phyloP scores from a whole-genome alignment of 2,888 invertebrate genomes.

The Copidosoma aretas region DNA sequence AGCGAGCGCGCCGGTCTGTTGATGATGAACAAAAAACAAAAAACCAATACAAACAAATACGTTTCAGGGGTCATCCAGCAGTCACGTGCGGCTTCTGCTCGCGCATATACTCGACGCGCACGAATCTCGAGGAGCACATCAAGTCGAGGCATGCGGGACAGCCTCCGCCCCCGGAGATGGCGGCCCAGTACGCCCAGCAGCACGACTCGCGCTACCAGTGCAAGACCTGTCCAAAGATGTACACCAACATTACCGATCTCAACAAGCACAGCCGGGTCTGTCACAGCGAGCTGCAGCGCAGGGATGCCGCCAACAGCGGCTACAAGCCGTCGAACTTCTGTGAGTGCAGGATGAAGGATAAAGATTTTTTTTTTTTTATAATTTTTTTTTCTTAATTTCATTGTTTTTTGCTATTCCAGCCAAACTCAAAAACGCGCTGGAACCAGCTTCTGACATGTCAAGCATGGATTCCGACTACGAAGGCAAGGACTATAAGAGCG shows the following conservation, averaged over 20 bases:
- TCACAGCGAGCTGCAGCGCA: slow-evolving; percentile 43
- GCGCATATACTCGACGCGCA: slow-evolving; percentile 62
- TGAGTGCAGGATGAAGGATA: slow-evolving; percentile 2
- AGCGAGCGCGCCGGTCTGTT: not conserved
- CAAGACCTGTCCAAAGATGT: slow-evolving; percentile 58
- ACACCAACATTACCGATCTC: slow-evolving; percentile 55
- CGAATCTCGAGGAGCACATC: slow-evolving; percentile 62
- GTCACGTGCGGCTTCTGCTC: slow-evolving; percentile 62
- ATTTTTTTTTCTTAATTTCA: not conserved
- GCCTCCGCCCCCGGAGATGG: slow-evolving; percentile 52
- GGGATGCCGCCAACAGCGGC: slow-evolving; percentile 26
- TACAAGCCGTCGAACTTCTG: slow-evolving; percentile 17
- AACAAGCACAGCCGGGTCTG: slow-evolving; percentile 58
- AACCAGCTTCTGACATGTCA: slow-evolving; percentile 55
- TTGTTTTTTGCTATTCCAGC: slow-evolving; percentile 19
- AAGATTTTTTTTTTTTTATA: too few species aligned
- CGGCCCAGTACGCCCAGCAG: slow-evolving; percentile 43
- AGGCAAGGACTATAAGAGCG: slow-evolving; percentile 57
- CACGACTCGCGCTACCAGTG: slow-evolving; percentile 53
- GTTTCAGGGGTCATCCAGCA: slow-evolving; percentile 61
- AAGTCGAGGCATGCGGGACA: slow-evolving; percentile 60
- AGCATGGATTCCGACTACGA: slow-evolving; percentile 57
- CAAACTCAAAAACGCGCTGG: slow-evolving; percentile 32
- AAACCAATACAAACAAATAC: too few species aligned
- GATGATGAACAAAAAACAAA: too few species aligned